Conservation (phyloP, 2,797 vertebrate species). For the Champsocephalus esox region DNA sequence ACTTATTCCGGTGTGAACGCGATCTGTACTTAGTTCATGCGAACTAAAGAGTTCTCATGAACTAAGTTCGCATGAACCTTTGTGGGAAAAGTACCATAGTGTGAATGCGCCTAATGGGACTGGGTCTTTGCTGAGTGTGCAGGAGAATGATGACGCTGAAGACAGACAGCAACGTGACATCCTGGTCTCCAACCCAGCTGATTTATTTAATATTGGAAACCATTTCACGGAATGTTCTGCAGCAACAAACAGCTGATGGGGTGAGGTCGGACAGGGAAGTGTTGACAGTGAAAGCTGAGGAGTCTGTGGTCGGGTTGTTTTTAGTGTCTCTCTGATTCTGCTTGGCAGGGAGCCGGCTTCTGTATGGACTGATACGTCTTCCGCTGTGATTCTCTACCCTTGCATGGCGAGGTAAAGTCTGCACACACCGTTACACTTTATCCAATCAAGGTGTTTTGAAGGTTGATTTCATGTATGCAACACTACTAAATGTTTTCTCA, state of each 20-base stretch:
- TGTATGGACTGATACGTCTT: constrained; percentile 14
- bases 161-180: constrained; percentile 27
- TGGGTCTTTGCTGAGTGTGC: background rate
- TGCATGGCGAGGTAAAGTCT: background rate
- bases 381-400: no score
- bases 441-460: background rate
- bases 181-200: constrained; percentile 5
- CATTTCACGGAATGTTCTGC: constrained; percentile 31
- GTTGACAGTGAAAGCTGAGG: constrained; percentile 50
- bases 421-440: background rate
- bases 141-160: background rate
- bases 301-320: constrained; percentile 57
- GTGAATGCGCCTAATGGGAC: background rate
- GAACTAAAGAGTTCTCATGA: no score
- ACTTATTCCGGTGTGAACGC: no score
- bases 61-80: no score
- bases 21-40: no score
- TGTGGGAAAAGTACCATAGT: no score
- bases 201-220: constrained; percentile 43
- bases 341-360: constrained; percentile 39
- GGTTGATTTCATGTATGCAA: background rate
- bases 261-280: constrained; percentile 22
- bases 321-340: constrained; percentile 57
- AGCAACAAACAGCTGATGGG: constrained; percentile 47
- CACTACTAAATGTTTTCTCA: background rate